Evolutionary conservation across 2,888 invertebrate species (phyloP).

Genomic region (Phrixothrix hirtus): DNA sequence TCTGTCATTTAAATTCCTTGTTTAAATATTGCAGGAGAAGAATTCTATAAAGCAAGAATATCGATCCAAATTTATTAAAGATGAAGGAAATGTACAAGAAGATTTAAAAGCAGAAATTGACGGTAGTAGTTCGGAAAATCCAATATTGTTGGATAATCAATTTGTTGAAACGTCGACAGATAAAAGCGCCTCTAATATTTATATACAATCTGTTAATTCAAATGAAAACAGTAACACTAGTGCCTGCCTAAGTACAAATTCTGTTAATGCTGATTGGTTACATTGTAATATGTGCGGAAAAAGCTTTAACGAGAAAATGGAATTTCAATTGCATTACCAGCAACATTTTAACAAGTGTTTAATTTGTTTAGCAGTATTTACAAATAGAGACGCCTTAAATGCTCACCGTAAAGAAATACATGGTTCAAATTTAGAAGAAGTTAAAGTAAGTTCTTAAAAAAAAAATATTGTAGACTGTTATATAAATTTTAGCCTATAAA

Average conservation of each 20-base stretch:
- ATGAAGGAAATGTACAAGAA: too few relatives aligned
- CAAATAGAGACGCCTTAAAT: slow-evolving; percentile 55
- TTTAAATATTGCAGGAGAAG: too few relatives aligned
- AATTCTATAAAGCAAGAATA: neutral
- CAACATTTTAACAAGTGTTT: slow-evolving; percentile 54
- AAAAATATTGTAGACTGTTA: too few relatives aligned
- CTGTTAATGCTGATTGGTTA: slow-evolving; percentile 33
- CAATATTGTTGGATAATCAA: too few relatives aligned
- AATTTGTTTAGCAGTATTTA: slow-evolving; percentile 56
- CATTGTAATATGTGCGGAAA: slow-evolving; percentile 56
- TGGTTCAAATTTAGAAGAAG: slow-evolving; percentile 30
- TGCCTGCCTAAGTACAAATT: slow-evolving; percentile 8
- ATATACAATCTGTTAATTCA: too few relatives aligned
- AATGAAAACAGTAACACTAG: neutral
- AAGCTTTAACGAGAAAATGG: slow-evolving; percentile 47
- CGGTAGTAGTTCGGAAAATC: too few relatives aligned
- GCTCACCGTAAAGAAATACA: slow-evolving; percentile 50
- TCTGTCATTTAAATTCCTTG: too few relatives aligned
- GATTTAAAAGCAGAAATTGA: too few relatives aligned
- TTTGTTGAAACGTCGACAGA: too few relatives aligned
- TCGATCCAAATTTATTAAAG: too few relatives aligned
- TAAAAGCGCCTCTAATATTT: too few relatives aligned
- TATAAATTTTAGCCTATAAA: slow-evolving; percentile 32
- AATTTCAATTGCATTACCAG: slow-evolving; percentile 53
- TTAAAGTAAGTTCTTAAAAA: slow-evolving; percentile 25